A percentile compares a stretch with the other conserved stretches of the same genome.
phyloP scores from a whole-genome alignment of 2,797 vertebrate species.

The Yasuhikotakia modesta region DNA sequence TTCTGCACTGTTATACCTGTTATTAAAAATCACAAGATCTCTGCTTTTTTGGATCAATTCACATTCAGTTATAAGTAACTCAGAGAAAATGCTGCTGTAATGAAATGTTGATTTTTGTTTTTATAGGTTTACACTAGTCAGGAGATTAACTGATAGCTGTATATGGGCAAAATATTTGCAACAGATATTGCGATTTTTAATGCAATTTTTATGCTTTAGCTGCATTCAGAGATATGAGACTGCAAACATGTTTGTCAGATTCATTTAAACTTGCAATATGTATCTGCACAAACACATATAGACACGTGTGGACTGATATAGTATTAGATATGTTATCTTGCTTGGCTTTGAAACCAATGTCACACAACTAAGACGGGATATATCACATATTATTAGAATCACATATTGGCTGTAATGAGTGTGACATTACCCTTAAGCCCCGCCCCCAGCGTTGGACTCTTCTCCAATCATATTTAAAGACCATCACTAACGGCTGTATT shows the following conservation, averaged over 20 bases:
- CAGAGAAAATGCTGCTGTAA: not conserved
- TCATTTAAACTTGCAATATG: not conserved
- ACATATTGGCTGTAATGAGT: too few relatives aligned
- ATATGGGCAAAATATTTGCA: not conserved
- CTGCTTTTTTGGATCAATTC: slow-evolving; percentile 14
- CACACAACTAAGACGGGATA: too few relatives aligned
- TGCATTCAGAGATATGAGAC: not conserved
- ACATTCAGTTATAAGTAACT: not conserved
- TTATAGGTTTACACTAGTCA: not conserved
- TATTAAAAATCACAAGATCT: not conserved
- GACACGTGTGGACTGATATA: too few relatives aligned
- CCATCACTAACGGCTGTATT: not conserved
- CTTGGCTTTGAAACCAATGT: too few relatives aligned
- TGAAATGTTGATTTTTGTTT: slow-evolving; percentile 14
- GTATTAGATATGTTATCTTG: too few relatives aligned
- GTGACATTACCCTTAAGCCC: not conserved
- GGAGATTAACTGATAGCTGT: not conserved
- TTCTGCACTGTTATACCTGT: not conserved
- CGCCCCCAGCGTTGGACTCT: not conserved
- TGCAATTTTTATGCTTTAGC: not conserved
- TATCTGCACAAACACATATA: too few relatives aligned
- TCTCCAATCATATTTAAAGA: not conserved
- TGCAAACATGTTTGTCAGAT: not conserved
- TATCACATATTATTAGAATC: too few relatives aligned
- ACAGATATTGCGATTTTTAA: not conserved